phyloP scores from a whole-genome alignment of 2,113 vertebrate genomes.

The Micronycteris hirsuta region DNA sequence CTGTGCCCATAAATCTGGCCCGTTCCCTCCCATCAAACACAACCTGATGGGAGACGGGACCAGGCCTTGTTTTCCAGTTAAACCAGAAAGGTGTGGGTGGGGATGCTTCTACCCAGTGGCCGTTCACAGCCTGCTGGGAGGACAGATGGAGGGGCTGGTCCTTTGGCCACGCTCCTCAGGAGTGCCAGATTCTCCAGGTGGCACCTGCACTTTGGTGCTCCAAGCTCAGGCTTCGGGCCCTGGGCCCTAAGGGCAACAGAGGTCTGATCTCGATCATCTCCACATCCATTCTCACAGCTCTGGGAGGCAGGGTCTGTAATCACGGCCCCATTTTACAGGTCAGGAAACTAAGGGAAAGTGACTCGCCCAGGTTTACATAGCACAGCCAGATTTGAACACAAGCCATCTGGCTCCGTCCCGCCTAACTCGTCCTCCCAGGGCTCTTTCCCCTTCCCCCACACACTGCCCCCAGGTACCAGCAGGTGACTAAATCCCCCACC shows the following conservation, averaged over 20 bases:
- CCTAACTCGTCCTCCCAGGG: background rate
- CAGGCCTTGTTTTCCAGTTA: slow-evolving; percentile 47
- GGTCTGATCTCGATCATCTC: fast-evolving
- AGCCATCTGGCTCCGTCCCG: background rate
- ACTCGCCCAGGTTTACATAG: background rate
- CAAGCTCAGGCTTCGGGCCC: background rate
- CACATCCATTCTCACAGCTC: background rate
- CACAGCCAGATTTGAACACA: background rate
- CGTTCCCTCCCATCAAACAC: background rate
- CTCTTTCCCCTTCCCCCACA: background rate
- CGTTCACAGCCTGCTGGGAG: slow-evolving; percentile 64
- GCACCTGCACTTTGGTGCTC: background rate
- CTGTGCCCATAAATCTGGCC: background rate
- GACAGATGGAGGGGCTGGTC: slow-evolving; percentile 64
- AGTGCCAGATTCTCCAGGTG: background rate
- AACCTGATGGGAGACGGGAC: background rate
- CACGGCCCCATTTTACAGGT: background rate
- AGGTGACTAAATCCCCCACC: background rate
- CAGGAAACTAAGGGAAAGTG: background rate
- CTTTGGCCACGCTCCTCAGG: background rate
- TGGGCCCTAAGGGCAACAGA: background rate
- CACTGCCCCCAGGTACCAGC: background rate
- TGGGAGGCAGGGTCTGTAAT: background rate
- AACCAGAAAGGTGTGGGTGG: slow-evolving; percentile 72
- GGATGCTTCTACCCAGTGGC: slow-evolving; percentile 28